phyloP scores from a whole-genome alignment of 2,113 vertebrate genomes.

The Eudyptes chrysolophus region DNA sequence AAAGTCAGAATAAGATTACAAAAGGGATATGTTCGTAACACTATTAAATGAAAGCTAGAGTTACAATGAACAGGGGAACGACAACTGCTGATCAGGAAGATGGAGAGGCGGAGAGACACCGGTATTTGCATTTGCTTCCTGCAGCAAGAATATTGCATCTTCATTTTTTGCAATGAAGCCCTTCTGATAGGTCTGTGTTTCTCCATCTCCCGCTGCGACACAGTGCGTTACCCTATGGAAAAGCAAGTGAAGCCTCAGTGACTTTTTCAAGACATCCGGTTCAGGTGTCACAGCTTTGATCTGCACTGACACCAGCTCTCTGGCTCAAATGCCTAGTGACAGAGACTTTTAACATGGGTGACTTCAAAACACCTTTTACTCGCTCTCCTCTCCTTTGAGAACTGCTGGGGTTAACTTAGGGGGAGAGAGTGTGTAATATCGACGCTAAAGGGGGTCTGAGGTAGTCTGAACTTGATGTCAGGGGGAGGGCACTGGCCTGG shows the following conservation, averaged over 20 bases:
- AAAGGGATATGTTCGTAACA: constrained; percentile 18
- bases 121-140: background rate
- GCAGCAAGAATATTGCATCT: background rate
- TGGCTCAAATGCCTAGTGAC: background rate
- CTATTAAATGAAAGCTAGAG: background rate
- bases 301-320: background rate
- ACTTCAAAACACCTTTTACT: background rate
- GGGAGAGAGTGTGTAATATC: accelerated
- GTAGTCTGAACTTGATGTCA: background rate
- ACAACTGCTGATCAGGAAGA: background rate
- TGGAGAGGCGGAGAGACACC: background rate
- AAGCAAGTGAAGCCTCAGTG: background rate
- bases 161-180: background rate
- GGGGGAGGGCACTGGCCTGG: background rate
- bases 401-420: background rate
- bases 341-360: accelerated
- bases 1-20: constrained; percentile 6
- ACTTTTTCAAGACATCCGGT: background rate
- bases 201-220: background rate
- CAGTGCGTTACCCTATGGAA: background rate
- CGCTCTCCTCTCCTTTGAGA: background rate
- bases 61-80: background rate
- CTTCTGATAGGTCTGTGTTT: background rate
- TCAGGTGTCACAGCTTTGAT: background rate
- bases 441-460: background rate